These are phyloP conservation scores for Drosophila triauraria DNA, from an alignment of 1,140 invertebrate species.

Conservation along the genomic window DNA sequence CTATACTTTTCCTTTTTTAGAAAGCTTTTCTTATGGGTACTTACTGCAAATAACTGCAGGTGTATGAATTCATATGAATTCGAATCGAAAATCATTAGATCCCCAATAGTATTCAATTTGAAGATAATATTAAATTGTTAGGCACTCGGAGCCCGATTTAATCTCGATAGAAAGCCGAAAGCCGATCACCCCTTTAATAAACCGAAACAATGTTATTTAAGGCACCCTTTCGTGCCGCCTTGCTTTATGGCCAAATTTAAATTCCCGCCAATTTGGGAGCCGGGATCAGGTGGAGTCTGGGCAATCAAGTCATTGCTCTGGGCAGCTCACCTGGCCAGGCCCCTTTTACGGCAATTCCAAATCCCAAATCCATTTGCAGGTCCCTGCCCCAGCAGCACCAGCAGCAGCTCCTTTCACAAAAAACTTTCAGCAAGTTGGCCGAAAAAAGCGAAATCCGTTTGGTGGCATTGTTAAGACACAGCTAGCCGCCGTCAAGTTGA, in stretches of 20 bases:
- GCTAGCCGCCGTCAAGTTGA: background rate
- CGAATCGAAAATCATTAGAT: background rate
- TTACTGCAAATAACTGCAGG: constrained; percentile 8
- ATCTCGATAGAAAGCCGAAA: constrained; percentile 5
- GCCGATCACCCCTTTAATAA: constrained; percentile 8
- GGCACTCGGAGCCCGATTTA: constrained; percentile 1
- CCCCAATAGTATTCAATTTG: constrained; percentile 12
- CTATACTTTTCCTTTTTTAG: background rate
- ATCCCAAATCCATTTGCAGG: constrained; percentile 17
- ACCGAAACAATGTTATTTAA: constrained; percentile 11
- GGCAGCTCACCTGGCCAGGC: constrained; percentile 32
- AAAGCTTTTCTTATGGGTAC: background rate
- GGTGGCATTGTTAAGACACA: constrained; percentile 49
- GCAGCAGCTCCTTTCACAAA: constrained; percentile 61
- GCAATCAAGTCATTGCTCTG: constrained; percentile 49
- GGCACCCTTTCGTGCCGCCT: constrained; percentile 22
- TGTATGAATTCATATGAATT: background rate
- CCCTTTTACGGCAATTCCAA: background rate
- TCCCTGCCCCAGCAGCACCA: constrained; percentile 19
- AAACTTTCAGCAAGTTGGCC: constrained; percentile 43
- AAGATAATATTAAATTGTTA: constrained; percentile 15
- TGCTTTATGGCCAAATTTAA: constrained; percentile 6
- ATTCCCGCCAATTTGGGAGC: constrained; percentile 24
- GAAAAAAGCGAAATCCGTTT: constrained; percentile 38
- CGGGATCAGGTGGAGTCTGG: constrained; percentile 1